Base-by-base conservation (phyloP, 2,888 invertebrate species). In the Caenorhabditis wallacei region DNA sequence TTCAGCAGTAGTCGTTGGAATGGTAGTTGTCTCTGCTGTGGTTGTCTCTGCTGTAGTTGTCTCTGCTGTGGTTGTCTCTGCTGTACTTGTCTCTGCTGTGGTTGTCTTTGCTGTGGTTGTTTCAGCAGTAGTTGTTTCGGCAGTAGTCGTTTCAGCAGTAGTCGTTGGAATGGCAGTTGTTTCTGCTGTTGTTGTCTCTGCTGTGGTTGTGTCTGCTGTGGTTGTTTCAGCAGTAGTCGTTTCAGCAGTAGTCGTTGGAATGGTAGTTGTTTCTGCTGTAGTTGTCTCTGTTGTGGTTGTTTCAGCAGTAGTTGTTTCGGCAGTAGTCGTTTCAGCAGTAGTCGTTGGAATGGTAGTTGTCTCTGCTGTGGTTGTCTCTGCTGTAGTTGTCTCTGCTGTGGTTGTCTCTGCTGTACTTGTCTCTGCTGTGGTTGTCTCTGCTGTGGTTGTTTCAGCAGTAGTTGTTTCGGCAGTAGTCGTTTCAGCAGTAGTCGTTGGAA, bases 41-140 rank as follows among this genome's bases (percentile, higher is more conserved):
- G 46, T 48, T 4, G 46, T 48, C 8, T 48, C 46, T 13, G 46
- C 46, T 48, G 46, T 48, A 48, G 46, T 48, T 48, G 46, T 48
- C 18, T 48, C 46, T 18, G 46, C 46, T 5, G 46, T 48, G 2
- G 46, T 48, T 13, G 46, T 48, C 18, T 48, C 46, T 13, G 46
- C 46, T 48, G 46, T 48, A 48, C 18, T 48, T 48, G 46, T 48
- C 3, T n/a, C 4, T 2, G 18, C 46, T 18, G 46, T 48, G 1
- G 46, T 48, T 4, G 46, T 48, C 8, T 48, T 18, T 13, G 46
- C 46, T 48, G 46, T 48, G 18, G 46, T 48, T n/a, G 46, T 48
- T 18, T n/a, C 4, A n/a, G 18, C 46, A 18, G 46, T 48, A 5
- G 46, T 48, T 13, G 46, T 48, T 13, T 48, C 46, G 18, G 46